Conservation (phyloP, 2,888 invertebrate genomes). For the Steinernema hermaphroditum region DNA sequence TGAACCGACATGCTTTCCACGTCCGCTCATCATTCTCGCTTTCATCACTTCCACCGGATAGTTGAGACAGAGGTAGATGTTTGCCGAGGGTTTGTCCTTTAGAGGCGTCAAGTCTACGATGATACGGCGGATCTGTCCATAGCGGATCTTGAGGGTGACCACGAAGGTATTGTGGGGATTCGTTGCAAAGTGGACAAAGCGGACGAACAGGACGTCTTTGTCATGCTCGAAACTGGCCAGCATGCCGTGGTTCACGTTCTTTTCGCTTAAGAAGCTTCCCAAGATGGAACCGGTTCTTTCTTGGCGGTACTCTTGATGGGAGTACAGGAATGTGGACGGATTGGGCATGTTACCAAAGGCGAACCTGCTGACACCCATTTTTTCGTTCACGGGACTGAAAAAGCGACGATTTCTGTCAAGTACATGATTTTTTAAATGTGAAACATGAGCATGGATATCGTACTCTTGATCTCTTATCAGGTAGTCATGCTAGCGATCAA, state of each 20-base stretch:
- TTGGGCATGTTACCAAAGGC: not conserved
- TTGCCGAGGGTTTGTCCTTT: not conserved
- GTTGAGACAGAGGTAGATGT: not conserved
- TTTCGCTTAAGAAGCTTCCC: not conserved
- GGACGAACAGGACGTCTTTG: not conserved
- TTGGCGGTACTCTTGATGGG: not conserved
- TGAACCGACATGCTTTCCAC: not conserved
- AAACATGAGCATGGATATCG: too few species aligned
- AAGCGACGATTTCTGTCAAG: too few species aligned
- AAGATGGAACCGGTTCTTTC: too few species aligned
- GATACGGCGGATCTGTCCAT: not conserved
- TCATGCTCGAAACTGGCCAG: constrained; percentile 2
- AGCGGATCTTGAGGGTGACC: not conserved
- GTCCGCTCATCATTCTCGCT: not conserved
- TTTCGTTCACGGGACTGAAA: not conserved
- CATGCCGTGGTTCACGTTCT: not conserved
- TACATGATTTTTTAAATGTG: too few species aligned
- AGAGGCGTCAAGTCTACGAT: not conserved
- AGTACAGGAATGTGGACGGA: not conserved
- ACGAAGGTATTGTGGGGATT: not conserved
- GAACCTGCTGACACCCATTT: not conserved
- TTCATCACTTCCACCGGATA: not conserved
- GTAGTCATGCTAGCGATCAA: too few species aligned
- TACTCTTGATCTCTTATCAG: too few species aligned
- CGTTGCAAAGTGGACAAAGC: not conserved